Percentiles rank a stretch among this genome's conserved stretches.
These are phyloP conservation scores for Rhabdomys dilectus DNA, from an alignment of 2,113 vertebrate species.

Conservation along the genomic window DNA sequence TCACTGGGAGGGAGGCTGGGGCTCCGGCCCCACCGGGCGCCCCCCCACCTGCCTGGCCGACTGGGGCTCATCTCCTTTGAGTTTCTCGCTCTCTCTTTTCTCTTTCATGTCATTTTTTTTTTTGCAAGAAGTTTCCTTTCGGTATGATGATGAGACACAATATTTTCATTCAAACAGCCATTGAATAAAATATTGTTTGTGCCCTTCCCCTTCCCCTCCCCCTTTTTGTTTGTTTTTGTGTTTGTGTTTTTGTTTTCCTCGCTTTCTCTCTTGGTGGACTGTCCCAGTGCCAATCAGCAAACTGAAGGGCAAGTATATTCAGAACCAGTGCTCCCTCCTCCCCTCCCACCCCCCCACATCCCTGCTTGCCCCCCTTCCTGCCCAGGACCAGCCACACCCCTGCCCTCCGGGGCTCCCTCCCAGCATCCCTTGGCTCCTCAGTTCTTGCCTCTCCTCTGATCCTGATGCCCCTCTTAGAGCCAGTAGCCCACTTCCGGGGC, in stretches of 20 bases:
- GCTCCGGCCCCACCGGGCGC: conserved; percentile 77
- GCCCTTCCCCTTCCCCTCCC: conserved; percentile 95
- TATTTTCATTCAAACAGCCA: conserved; percentile 99
- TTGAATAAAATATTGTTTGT: conserved; percentile 99
- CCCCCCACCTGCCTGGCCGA: conserved; percentile 78
- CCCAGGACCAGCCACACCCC: conserved; percentile 87
- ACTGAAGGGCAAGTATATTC: conserved; percentile 99
- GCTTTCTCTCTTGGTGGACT: conserved; percentile 99
- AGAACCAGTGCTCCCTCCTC: conserved; percentile 97
- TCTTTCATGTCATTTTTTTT: conserved; percentile 88
- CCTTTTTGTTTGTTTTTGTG: conserved; percentile 97
- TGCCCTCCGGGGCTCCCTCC: conserved; percentile 85
- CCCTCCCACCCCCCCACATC: conserved; percentile 86
- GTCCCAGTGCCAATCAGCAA: conserved; percentile 96
- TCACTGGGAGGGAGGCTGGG: conserved; percentile 83
- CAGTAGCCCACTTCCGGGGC: conserved; percentile 80
- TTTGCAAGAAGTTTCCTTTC: conserved; percentile 91
- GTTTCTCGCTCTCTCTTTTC: conserved; percentile 82
- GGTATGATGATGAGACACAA: conserved; percentile 97
- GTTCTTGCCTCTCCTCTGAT: conserved; percentile 74
- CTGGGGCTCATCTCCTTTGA: conserved; percentile 79
- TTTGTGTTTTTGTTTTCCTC: conserved; percentile 96
- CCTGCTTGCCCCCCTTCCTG: conserved; percentile 85
- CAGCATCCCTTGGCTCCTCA: conserved; percentile 80
- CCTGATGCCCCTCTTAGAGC: conserved; percentile 71